Evolutionary conservation across 2,888 invertebrate species (phyloP).

Genomic region (Polydrusus pterygomalis): DNA sequence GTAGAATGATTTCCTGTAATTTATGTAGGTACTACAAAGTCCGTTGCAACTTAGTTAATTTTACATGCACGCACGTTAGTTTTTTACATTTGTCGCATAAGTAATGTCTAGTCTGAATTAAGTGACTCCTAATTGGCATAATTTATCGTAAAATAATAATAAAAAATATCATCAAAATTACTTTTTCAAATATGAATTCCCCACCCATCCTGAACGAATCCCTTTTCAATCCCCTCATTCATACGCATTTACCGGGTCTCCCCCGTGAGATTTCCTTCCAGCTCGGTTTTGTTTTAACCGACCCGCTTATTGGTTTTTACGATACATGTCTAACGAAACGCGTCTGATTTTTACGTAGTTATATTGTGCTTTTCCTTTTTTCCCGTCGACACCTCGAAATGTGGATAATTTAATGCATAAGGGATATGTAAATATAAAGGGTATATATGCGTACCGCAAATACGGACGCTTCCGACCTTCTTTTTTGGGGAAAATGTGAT

Average conservation of each 20-base stretch:
- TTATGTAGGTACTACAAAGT: too few species aligned
- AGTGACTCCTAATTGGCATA: background rate
- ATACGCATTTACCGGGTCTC: constrained; percentile 36
- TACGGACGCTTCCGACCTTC: constrained; percentile 26
- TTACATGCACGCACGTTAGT: too few species aligned
- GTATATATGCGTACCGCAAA: constrained; percentile 25
- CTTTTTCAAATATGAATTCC: constrained; percentile 7
- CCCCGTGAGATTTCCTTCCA: constrained; percentile 46
- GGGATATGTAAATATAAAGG: constrained; percentile 56
- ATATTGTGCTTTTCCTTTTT: constrained; percentile 55
- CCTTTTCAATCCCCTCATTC: constrained; percentile 19
- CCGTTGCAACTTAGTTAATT: too few species aligned
- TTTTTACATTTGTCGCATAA: too few species aligned
- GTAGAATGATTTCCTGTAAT: too few species aligned
- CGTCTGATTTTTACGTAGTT: constrained; percentile 63
- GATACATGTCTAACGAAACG: constrained; percentile 62
- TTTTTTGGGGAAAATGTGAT: constrained; percentile 35
- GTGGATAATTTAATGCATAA: constrained; percentile 53
- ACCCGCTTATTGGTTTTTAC: constrained; percentile 65
- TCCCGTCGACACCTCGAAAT: constrained; percentile 54
- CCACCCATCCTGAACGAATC: constrained; percentile 9
- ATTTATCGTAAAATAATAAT: too few species aligned
- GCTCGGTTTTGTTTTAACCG: constrained; percentile 65
- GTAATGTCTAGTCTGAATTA: too few species aligned
- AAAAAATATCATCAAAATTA: too few species aligned